A percentile compares a stretch with the other conserved stretches of the same genome.
These are phyloP conservation scores for Parazoanthus atlanticus DNA, from an alignment of 92 coral and sea anemone genomes.

Conservation along the genomic window DNA sequence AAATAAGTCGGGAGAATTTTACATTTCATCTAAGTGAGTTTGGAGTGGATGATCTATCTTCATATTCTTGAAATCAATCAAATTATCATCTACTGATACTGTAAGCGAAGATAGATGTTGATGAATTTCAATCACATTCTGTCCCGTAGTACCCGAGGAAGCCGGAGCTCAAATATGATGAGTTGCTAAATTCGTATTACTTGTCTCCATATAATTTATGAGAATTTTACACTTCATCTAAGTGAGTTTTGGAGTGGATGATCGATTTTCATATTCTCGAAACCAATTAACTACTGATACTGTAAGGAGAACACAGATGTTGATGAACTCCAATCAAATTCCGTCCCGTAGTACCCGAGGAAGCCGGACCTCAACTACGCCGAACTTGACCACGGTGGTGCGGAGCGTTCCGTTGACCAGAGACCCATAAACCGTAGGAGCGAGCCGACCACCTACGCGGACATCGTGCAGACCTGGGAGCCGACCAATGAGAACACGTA, in stretches of 20 bases:
- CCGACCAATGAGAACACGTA: constrained; percentile 22
- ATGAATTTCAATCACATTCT: not conserved
- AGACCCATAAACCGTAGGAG: not conserved
- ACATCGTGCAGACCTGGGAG: constrained; percentile 44
- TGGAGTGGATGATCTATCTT: not conserved
- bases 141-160: constrained; percentile 15
- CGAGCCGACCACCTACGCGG: constrained; percentile 43
- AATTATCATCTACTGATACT: too few relatives aligned
- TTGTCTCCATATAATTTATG: too few relatives aligned
- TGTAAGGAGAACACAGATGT: not conserved
- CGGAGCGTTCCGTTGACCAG: constrained; percentile 36
- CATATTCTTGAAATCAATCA: not conserved
- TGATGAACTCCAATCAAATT: not conserved
- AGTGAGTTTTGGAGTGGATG: not conserved
- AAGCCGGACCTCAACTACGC: constrained; percentile 38
- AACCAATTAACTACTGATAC: too few relatives aligned
- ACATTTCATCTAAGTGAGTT: not conserved
- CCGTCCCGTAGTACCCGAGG: constrained; percentile 1
- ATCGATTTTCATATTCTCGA: not conserved
- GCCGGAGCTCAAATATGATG: constrained; percentile 31
- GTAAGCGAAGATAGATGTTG: not conserved
- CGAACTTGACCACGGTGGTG: constrained; percentile 16
- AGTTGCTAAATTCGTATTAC: not conserved
- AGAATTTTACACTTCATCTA: not conserved
- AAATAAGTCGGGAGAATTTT: too few relatives aligned